Base-by-base conservation (phyloP, 1,140 invertebrate species). In the Lutraria rhynchaena region DNA sequence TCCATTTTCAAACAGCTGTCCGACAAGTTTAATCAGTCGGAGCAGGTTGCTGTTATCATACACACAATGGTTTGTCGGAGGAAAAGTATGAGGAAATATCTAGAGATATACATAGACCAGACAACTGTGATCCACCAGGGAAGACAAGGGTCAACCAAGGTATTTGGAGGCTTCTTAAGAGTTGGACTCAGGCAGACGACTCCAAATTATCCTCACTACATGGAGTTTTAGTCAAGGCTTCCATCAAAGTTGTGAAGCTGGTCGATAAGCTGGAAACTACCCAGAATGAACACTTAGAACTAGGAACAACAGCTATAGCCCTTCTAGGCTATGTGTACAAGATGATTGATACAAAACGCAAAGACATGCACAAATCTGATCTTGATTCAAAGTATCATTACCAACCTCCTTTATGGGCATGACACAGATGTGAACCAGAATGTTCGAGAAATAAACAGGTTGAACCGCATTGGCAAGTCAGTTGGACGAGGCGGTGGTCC, bases 71-170 rank as follows among this genome's bases (percentile, higher is more conserved):
- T 37, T 22, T 74, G 3, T 58, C 71, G 1, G 53, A 58, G 7
- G 53, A 74, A 57, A 58, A 60, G 13, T 13, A 37, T 15, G 33
- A 60, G n/a, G 57, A 74, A 29, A 44, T 74, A 31, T 7, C 15
- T 19, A 74, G 60, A 37, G 37, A 58, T 37, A 74, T 74, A 58
- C 71, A 60, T 41, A n/a, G n/a, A n/a, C n/a, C n/a, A n/a, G n/a
- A n/a, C n/a, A n/a, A n/a, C n/a, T n/a, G n/a, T n/a, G n/a, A 57
- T 22, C 37, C 71, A 15, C 33, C 41, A 22, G 55, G 37, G 17
- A 74, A 74, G 41, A 74, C 71, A 33, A 33, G 71, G 19, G 71
- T 60, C 4, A 74, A 74, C 33, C 71, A 37, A 58, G 71, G 71
- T 44, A 74, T 74, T 13, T 74, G 71, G 71, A 29, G 71, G 17